phyloP scores from a whole-genome alignment of 1,140 invertebrate species.

The Drosophila auraria region DNA sequence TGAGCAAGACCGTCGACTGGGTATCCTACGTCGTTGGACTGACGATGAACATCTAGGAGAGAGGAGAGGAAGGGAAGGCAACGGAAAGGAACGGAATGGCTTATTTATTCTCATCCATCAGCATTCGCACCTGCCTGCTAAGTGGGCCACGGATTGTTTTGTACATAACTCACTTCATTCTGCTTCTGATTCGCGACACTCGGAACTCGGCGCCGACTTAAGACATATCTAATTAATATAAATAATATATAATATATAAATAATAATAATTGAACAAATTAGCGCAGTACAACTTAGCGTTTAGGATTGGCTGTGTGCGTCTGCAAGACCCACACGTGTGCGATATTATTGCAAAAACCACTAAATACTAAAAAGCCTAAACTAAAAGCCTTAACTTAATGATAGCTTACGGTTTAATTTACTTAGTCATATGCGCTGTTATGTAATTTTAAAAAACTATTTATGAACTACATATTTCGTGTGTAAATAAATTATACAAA shows the following conservation, averaged over 20 bases:
- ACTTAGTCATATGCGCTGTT: conserved; percentile 84
- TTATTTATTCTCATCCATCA: conserved; percentile 47
- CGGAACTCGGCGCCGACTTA: conserved; percentile 18
- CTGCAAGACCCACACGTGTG: conserved; percentile 49
- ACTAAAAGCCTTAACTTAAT: conserved; percentile 53
- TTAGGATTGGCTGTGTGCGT: conserved; percentile 46
- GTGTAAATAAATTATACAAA: conserved; percentile 83
- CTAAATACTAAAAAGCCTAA: conserved; percentile 10
- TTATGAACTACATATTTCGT: conserved; percentile 73
- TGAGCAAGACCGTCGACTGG: conserved; percentile 97
- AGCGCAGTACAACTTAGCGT: conserved; percentile 64
- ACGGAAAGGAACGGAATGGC: conserved; percentile 1
- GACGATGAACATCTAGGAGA: conserved; percentile 69
- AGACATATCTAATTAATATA: conserved; percentile 19
- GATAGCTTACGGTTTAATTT: conserved; percentile 59
- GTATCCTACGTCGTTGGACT: conserved; percentile 89
- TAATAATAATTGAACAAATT: conserved; percentile 43
- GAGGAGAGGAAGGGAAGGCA: neutral
- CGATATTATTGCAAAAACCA: conserved; percentile 29
- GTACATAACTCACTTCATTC: conserved; percentile 61
- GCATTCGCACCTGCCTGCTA: conserved; percentile 45
- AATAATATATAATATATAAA: conserved; percentile 17
- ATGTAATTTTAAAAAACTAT: conserved; percentile 83
- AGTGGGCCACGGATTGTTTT: conserved; percentile 49
- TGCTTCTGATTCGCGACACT: conserved; percentile 21